Percentiles rank a stretch among this genome's conserved stretches.
phyloP scores from a whole-genome alignment of 2,888 invertebrate genomes.

The Phymatocera aterrima region DNA sequence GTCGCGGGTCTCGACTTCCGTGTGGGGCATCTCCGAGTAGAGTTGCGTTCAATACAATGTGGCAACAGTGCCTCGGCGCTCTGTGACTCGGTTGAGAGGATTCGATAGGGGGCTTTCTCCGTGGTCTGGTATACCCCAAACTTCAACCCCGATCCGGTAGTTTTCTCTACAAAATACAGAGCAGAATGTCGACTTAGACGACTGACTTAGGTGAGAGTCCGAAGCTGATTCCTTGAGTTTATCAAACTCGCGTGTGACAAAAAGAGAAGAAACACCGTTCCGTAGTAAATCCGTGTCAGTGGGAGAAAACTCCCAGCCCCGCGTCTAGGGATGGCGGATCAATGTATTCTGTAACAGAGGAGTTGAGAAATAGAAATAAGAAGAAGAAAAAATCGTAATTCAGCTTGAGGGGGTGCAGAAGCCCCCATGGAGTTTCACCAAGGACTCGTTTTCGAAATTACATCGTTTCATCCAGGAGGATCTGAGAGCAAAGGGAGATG shows the following conservation, averaged over 20 bases:
- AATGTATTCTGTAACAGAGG: too few species aligned
- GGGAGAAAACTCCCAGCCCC: background rate
- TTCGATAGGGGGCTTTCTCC: background rate
- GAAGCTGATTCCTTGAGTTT: background rate
- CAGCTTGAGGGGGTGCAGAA: background rate
- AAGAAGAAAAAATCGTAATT: background rate
- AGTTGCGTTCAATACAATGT: background rate
- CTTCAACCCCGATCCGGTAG: slow-evolving; percentile 12
- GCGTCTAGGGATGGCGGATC: too few species aligned
- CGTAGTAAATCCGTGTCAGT: background rate
- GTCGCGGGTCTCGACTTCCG: background rate
- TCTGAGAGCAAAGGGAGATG: slow-evolving; percentile 28
- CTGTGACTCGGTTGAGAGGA: slow-evolving; percentile 25
- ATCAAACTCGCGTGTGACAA: background rate
- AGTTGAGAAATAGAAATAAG: too few species aligned
- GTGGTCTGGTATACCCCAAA: background rate
- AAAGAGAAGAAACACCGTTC: background rate
- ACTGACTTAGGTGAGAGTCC: background rate
- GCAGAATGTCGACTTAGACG: background rate
- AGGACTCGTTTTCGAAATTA: slow-evolving; percentile 33
- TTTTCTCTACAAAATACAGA: slow-evolving; percentile 10
- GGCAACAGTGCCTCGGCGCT: slow-evolving; percentile 13
- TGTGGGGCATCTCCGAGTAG: background rate
- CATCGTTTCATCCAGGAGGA: slow-evolving; percentile 38
- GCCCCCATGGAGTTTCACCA: slow-evolving; percentile 13